phyloP scores from a whole-genome alignment of 2,113 vertebrate genomes.

The Elephantulus edwardii region DNA sequence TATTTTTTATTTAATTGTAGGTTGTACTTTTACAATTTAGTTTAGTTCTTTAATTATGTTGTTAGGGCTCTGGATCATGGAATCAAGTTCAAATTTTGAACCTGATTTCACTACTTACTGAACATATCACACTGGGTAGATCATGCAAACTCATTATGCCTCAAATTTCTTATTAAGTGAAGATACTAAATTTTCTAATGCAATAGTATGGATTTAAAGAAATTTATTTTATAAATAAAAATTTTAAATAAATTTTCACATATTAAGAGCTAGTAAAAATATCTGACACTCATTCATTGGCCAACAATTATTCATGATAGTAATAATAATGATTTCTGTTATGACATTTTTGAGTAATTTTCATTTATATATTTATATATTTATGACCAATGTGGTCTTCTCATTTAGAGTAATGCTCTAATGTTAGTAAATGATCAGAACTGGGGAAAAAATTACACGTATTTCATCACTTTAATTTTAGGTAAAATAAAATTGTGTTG shows the following conservation, averaged over 20 bases:
- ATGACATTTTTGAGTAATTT: background rate
- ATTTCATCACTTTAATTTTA: background rate
- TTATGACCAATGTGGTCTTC: background rate
- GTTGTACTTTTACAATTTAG: background rate
- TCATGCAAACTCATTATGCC: background rate
- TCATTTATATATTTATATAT: background rate
- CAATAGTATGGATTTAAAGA: background rate
- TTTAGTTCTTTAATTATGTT: constrained; percentile 11
- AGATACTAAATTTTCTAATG: background rate
- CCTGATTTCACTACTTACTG: background rate
- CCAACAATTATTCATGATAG: background rate
- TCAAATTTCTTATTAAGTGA: background rate
- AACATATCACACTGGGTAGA: background rate
- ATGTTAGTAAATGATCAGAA: background rate
- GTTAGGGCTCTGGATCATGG: background rate
- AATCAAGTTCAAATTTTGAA: background rate
- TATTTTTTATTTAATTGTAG: background rate
- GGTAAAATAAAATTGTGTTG: background rate
- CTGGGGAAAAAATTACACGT: background rate
- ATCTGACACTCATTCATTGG: background rate
- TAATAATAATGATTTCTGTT: background rate
- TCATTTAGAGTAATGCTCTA: background rate
- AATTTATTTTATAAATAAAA: no score
- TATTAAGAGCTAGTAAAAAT: background rate
- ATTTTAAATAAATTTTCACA: background rate